Base-by-base conservation (phyloP, 2,113 vertebrate species). In the Perognathus longimembris region DNA sequence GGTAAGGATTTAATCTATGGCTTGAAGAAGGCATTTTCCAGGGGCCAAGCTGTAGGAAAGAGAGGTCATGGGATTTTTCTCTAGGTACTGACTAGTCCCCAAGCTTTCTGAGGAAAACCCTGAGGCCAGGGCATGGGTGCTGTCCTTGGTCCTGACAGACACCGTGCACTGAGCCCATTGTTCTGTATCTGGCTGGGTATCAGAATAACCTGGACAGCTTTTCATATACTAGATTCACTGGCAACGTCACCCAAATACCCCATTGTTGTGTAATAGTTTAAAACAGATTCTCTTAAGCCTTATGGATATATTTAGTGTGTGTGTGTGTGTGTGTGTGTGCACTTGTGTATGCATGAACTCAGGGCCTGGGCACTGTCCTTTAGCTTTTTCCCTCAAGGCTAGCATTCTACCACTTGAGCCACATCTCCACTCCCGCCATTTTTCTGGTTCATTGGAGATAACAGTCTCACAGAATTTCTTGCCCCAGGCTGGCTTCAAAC, bases 1-100 rank as follows among this genome's bases (percentile, higher is more conserved):
- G 98, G 99, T 99, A 94, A 97, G 96, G 24, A 22, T 66, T 75
- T 7, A n/a, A 45, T 20, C 28, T 59, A 83, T 4, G 21, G 42
- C 42, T 30, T 89, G 40, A 85, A 18, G 34, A 57, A 74, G 21
- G 28, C 34, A 42, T 7, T 50, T 69, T 11, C 17, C 42, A 20
- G 57, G 54, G 67, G 9, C 21, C 57, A 32, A 21, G 30, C 0
- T 32, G 26, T 30, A 10, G 75, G 50, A 18, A 6, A 38, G 40
- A 10, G 1, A 1, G 15, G 70, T 40, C 26, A 1, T 6, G 6
- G 74, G 21, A 63, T 57, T 88, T 22, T 88, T 22, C 4, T 54
- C n/a, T 69, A 30, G 42, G 36, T n/a, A 6, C 8, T 9, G 11
- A 5, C 11, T 22, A 45, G 34, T 20, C 50, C 28, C 42, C 67